A percentile compares a stretch with the other conserved stretches of the same genome.
phyloP scores from a whole-genome alignment of 1,140 invertebrate genomes.

The Aporrectodea caliginosa region DNA sequence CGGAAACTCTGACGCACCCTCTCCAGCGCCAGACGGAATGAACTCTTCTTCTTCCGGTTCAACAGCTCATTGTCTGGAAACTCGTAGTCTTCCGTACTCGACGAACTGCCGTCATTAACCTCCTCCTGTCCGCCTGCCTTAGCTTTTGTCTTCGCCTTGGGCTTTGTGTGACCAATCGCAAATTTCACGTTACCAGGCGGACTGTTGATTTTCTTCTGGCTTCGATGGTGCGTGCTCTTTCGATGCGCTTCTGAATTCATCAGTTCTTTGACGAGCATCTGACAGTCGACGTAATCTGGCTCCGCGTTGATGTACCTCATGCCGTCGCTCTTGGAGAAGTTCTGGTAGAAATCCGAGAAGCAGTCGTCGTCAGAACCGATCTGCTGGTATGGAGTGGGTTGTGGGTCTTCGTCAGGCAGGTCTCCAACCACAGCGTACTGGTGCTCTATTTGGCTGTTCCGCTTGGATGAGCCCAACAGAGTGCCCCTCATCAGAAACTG shows the following conservation, averaged over 20 bases:
- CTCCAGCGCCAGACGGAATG: constrained; percentile 29
- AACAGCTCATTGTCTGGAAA: constrained; percentile 29
- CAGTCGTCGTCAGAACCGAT: background rate
- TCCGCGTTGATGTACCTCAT: background rate
- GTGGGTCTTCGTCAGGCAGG: background rate
- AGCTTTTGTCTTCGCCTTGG: constrained; percentile 19
- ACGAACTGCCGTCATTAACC: constrained; percentile 11
- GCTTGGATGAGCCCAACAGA: background rate
- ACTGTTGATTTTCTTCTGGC: background rate
- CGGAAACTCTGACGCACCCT: constrained; percentile 31
- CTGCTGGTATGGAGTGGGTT: background rate
- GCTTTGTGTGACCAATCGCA: background rate
- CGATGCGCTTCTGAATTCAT: background rate
- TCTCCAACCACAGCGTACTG: constrained; percentile 10
- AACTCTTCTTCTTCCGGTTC: constrained; percentile 33
- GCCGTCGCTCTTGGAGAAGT: background rate
- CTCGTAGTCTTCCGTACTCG: constrained; percentile 34
- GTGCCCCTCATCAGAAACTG: background rate
- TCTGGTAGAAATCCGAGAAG: background rate
- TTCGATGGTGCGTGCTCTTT: background rate
- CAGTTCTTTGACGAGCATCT: background rate
- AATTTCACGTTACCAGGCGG: background rate
- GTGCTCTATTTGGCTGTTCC: background rate
- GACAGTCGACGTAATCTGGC: too few relatives aligned
- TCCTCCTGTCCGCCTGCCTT: background rate